Evolutionary conservation across 2,888 invertebrate species (phyloP).

Genomic region (Aphidoletes aphidimyza): DNA sequence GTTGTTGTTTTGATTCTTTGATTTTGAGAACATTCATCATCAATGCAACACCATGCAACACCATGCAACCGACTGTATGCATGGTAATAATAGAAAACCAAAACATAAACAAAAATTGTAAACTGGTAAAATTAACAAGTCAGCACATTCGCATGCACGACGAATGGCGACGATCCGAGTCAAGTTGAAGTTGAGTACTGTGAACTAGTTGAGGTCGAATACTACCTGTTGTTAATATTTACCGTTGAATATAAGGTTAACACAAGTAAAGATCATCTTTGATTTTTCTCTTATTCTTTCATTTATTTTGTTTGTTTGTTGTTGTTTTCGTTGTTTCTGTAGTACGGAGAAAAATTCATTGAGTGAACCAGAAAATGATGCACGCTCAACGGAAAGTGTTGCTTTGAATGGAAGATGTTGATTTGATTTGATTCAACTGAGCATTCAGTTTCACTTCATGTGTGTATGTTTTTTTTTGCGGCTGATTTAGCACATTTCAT

Average conservation of each 20-base stretch:
- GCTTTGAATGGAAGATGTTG: no score
- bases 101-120: neutral
- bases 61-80: neutral
- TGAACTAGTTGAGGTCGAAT: neutral
- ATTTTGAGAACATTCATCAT: neutral
- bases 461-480: no score
- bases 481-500: no score
- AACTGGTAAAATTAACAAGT: constrained; percentile 25
- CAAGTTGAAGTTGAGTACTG: neutral
- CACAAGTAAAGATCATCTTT: neutral
- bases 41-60: neutral
- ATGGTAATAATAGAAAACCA: no score
- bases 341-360: no score
- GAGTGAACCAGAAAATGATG: no score
- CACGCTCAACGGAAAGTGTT: no score
- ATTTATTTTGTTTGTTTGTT: no score
- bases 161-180: neutral
- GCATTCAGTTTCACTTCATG: no score
- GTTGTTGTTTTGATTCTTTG: no score
- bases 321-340: no score
- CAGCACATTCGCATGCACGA: constrained; percentile 8
- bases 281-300: neutral
- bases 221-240: constrained; percentile 6
- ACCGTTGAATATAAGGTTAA: neutral
- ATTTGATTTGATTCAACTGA: no score